A percentile compares a stretch with the other conserved stretches of the same genome.
These are phyloP conservation scores for Telmatochromis bifrenatus DNA, from an alignment of 2,113 vertebrate species.

Conservation along the genomic window DNA sequence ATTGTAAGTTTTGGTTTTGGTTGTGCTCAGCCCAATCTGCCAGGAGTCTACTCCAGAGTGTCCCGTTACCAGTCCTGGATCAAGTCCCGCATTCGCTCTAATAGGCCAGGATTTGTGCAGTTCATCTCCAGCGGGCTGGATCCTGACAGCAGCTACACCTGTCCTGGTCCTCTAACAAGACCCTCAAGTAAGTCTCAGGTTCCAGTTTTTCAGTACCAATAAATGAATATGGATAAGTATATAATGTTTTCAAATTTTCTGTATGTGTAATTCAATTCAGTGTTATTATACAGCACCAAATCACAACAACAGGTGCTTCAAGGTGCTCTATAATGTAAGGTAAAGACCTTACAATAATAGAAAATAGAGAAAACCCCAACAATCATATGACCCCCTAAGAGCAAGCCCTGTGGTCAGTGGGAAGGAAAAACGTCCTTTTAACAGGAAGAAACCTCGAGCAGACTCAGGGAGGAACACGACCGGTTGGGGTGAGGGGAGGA, in stretches of 20 bases:
- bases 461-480: neutral
- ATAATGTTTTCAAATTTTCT: neutral
- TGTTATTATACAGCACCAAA: neutral
- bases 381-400: neutral
- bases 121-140: neutral
- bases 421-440: neutral
- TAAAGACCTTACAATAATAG: neutral
- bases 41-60: conserved; percentile 81
- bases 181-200: neutral
- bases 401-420: neutral
- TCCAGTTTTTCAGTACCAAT: neutral
- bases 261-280: neutral
- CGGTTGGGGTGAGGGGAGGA: neutral
- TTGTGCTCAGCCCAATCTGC: conserved; percentile 76
- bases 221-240: neutral
- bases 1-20: conserved; percentile 82
- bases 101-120: neutral
- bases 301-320: neutral
- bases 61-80: conserved; percentile 79
- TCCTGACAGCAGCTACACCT: neutral
- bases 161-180: neutral
- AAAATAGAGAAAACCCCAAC: neutral
- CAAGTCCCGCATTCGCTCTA: neutral
- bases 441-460: neutral
- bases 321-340: neutral